A percentile compares a stretch with the other conserved stretches of the same genome.
Conservation (phyloP, 2,113 vertebrate genomes). For the Corythornis madagascariensis region DNA sequence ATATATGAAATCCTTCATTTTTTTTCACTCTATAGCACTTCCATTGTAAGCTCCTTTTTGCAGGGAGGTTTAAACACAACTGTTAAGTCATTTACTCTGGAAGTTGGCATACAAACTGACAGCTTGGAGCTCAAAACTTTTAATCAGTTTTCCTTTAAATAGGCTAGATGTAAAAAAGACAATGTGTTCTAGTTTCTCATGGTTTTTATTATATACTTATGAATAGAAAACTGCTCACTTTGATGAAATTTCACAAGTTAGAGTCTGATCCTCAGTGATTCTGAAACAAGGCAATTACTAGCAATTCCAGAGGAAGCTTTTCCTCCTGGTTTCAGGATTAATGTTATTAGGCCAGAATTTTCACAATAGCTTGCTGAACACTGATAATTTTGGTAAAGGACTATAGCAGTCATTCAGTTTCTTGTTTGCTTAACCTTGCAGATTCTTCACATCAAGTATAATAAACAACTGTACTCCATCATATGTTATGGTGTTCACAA, state of each 20-base stretch:
- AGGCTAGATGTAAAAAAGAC: slow-evolving; percentile 2
- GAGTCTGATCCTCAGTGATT: not conserved
- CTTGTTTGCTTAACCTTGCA: not conserved
- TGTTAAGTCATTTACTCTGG: slow-evolving; percentile 43
- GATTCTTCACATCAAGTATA: not conserved
- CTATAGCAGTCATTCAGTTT: not conserved
- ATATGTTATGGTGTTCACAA: not conserved
- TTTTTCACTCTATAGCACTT: slow-evolving; percentile 44
- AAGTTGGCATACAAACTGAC: slow-evolving; percentile 36
- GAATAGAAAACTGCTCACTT: not conserved
- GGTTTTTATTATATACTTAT: not conserved
- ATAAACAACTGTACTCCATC: not conserved
- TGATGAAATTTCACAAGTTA: slow-evolving; percentile 22
- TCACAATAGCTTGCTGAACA: not conserved
- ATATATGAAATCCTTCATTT: slow-evolving; percentile 35
- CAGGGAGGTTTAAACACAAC: slow-evolving; percentile 8
- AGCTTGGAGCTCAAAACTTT: slow-evolving; percentile 38
- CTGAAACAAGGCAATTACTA: not conserved
- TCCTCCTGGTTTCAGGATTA: not conserved
- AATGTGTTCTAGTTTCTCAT: not conserved
- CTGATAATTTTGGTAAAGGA: not conserved
- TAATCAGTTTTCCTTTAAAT: slow-evolving; percentile 34
- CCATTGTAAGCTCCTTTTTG: slow-evolving; percentile 33
- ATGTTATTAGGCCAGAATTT: not conserved
- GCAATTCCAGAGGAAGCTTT: slow-evolving; percentile 2